phyloP scores from a whole-genome alignment of 2,888 invertebrate species.

The Bellardia pandia region DNA sequence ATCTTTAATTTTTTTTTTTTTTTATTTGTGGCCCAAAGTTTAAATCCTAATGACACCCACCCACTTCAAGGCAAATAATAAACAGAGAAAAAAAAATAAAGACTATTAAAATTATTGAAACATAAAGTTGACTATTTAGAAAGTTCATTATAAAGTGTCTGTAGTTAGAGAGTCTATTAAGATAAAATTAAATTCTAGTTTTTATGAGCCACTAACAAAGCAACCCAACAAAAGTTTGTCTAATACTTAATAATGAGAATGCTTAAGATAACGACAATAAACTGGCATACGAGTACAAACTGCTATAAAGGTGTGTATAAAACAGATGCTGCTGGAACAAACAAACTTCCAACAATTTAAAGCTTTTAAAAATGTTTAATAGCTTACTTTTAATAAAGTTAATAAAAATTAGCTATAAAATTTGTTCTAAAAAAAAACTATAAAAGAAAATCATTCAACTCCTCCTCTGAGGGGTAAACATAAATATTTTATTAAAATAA shows the following conservation, averaged over 20 bases:
- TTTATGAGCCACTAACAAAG: constrained; percentile 11
- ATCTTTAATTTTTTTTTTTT: background rate
- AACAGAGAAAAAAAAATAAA: background rate
- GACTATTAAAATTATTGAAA: background rate
- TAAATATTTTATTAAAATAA: background rate
- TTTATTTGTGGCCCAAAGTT: background rate
- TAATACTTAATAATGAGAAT: background rate
- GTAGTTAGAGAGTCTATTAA: constrained; percentile 40
- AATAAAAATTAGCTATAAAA: constrained; percentile 47
- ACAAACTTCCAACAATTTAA: background rate
- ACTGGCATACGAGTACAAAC: background rate
- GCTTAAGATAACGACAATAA: too few species aligned
- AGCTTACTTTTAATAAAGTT: constrained; percentile 23
- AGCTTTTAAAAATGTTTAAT: background rate
- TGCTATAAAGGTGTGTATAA: constrained; percentile 18
- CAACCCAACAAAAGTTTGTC: background rate
- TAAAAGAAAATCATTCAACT: background rate
- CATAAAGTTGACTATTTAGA: background rate
- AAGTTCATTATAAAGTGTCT: constrained; percentile 10
- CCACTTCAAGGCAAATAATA: too few species aligned
- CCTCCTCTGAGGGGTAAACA: background rate
- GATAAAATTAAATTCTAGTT: constrained; percentile 46
- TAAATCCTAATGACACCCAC: background rate
- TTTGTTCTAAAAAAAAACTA: background rate
- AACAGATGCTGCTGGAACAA: background rate